Evolutionary conservation across 2,797 vertebrate species (phyloP), one percentile per base, ranked within the genome.

Genomic region (Pempheris klunzingeri): DNA sequence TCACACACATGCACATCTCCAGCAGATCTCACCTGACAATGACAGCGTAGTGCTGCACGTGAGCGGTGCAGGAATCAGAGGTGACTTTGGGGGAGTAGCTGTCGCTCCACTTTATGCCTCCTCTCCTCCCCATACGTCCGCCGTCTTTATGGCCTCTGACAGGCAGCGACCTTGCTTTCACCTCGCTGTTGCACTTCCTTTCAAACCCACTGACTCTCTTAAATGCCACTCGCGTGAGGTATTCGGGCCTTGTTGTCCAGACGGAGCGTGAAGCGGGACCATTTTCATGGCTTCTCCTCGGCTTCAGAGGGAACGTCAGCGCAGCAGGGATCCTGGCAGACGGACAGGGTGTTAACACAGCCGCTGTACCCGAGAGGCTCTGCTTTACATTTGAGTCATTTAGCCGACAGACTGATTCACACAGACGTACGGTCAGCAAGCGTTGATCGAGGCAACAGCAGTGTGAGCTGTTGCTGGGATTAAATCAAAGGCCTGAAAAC

Each of bases 231-330:
- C 26, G 67, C 49, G 67, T 28, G 22, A 70, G 50, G 78, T 52
- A 7, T 68, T 71, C 24, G 7, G 52, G 44, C 44, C 3, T 18
- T 12, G 47, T 4, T 20, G 69, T 74, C 30, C 70, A 36, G 62
- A 11, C 34, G 7, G 22, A 12, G 59, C 50, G 66, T 69, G 85
- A 70, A 72, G 53, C 50, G 2, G 44, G 18, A 26, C 1, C 9
- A 1, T 70, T 70, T 39, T 49, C 55, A 0, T 36, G 54, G 34
- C 54, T 78, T 49, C 52, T 77, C 49, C 50, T 57, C 38, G 8
- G 74, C 83, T 60, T 78, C 67, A 69, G 71, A 80, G 62, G 61
- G 69, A 70, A 78, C 71, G 30, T 65, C 26, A 28, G 57, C 34
- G 0, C 78, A 68, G 72, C 79, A 10, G 82, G 69, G 54, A 63